These are phyloP conservation scores for Diachrysia chrysitis DNA, from an alignment of 2,888 invertebrate species.

Conservation along the genomic window DNA sequence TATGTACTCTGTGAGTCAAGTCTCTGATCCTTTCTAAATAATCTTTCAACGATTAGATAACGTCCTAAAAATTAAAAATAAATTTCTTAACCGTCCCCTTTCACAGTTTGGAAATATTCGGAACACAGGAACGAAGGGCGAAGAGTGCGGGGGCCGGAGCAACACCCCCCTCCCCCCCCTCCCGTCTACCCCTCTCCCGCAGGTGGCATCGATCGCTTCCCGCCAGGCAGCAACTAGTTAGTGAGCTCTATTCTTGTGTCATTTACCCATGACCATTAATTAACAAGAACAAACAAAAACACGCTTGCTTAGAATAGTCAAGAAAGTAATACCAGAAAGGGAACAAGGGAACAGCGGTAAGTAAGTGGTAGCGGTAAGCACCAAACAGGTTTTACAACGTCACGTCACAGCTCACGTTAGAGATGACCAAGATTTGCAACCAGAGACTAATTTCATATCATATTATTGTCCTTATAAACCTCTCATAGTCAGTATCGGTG, in stretches of 20 bases:
- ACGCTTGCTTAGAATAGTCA: no score
- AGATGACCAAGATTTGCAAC: not conserved
- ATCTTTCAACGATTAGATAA: conserved; percentile 44
- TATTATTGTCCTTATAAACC: not conserved
- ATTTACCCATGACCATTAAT: no score
- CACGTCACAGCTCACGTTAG: no score
- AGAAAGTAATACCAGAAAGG: no score
- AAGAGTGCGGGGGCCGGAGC: not conserved
- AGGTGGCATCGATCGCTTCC: conserved; percentile 64
- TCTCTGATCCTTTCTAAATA: conserved; percentile 26
- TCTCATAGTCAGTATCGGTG: conserved; percentile 20
- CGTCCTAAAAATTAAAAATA: conserved; percentile 67
- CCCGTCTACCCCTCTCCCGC: no score
- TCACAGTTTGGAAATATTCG: conserved; percentile 40
- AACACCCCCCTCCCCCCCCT: conserved; percentile 18
- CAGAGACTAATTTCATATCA: not conserved
- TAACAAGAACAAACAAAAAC: no score
- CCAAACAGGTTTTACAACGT: no score
- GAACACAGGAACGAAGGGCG: conserved; percentile 14
- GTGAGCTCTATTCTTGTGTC: conserved; percentile 40
- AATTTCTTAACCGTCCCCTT: conserved; percentile 50
- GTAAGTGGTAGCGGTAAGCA: no score
- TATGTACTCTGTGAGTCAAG: not conserved
- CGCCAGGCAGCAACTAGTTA: conserved; percentile 63
- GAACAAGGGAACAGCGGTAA: no score